These are phyloP conservation scores for Charanyca ferruginea DNA, from an alignment of 2,888 invertebrate genomes.

Conservation along the genomic window DNA sequence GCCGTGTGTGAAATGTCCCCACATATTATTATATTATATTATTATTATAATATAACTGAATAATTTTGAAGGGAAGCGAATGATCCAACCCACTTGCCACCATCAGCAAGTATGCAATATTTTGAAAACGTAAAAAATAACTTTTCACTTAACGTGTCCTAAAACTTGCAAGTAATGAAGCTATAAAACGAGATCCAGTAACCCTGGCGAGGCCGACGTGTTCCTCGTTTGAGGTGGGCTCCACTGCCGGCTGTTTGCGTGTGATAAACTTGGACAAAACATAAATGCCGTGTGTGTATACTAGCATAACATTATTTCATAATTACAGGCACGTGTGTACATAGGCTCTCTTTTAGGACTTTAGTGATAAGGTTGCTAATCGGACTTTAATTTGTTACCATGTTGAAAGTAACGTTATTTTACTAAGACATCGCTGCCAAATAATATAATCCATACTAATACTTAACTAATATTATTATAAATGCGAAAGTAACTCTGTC, in stretches of 20 bases:
- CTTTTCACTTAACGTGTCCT: slow-evolving; percentile 1
- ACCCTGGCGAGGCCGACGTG: background rate
- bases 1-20: no score
- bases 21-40: no score
- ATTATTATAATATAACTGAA: no score
- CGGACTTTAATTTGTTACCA: background rate
- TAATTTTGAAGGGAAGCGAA: no score
- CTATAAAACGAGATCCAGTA: slow-evolving; percentile 17
- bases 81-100: no score
- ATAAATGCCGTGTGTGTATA: slow-evolving; percentile 31
- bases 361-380: slow-evolving; percentile 1
- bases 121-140: background rate
- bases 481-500: no score
- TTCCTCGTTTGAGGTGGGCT: background rate
- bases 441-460: no score
- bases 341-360: slow-evolving; percentile 15
- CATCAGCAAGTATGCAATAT: no score
- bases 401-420: slow-evolving; percentile 1
- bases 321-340: slow-evolving; percentile 39
- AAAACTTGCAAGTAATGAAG: slow-evolving; percentile 36
- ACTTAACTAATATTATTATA: no score
- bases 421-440: no score
- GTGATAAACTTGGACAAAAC: slow-evolving; percentile 55
- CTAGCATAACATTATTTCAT: slow-evolving; percentile 59
- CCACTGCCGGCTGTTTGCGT: slow-evolving; percentile 53